A percentile compares a stretch with the other conserved stretches of the same genome.
phyloP scores from a whole-genome alignment of 2,113 vertebrate genomes.

The Microcebus griseorufus region DNA sequence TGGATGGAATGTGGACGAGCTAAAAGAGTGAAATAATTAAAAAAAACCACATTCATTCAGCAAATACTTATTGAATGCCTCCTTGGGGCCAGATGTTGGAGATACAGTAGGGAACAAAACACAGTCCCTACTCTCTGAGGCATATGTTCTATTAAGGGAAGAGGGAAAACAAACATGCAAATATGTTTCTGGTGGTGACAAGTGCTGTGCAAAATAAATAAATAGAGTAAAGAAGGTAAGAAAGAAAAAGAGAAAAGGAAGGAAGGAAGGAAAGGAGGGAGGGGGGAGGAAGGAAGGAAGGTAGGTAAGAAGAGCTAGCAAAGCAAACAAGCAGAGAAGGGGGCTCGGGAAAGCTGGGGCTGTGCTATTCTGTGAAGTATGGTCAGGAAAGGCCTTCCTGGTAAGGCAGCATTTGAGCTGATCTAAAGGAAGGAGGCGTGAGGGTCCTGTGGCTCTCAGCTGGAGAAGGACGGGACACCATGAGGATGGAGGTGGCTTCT shows the following conservation, averaged over 20 bases:
- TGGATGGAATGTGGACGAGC: neutral
- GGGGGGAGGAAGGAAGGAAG: too few relatives aligned
- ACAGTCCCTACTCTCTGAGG: neutral
- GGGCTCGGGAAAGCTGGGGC: neutral
- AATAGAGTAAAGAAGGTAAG: neutral
- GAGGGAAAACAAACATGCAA: neutral
- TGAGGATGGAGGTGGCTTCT: neutral
- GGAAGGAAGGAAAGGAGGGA: neutral
- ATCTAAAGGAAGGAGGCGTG: neutral
- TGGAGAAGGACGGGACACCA: fast-evolving
- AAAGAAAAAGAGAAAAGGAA: too few relatives aligned
- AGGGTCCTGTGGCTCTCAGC: neutral
- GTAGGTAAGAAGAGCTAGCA: too few relatives aligned
- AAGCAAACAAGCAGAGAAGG: neutral
- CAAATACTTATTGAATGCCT: neutral
- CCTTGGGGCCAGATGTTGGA: neutral
- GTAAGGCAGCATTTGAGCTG: neutral
- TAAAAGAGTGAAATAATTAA: neutral
- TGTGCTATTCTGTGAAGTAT: neutral
- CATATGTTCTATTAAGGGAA: neutral
- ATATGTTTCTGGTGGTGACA: neutral
- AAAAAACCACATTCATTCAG: neutral
- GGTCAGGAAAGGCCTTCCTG: neutral
- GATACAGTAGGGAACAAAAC: neutral
- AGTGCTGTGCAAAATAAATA: neutral